These are phyloP conservation scores for Hippopotamus amphibius DNA, from an alignment of 2,113 vertebrate species.

Conservation along the genomic window DNA sequence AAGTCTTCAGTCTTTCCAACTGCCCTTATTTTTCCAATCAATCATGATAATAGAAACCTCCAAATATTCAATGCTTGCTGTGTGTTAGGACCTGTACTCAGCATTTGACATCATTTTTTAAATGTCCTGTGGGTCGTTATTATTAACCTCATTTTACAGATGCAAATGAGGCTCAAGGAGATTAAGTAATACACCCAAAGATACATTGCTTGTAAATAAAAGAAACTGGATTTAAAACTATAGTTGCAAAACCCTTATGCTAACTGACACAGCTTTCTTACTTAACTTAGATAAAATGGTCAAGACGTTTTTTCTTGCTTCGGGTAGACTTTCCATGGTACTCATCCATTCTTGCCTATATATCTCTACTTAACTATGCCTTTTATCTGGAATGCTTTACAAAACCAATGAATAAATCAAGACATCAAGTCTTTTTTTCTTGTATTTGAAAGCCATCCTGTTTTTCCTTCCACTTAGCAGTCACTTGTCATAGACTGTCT, in stretches of 20 bases:
- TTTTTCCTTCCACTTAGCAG: background rate
- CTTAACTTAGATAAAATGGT: background rate
- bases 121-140: background rate
- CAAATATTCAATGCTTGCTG: background rate
- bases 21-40: background rate
- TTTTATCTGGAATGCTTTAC: slow-evolving; percentile 33
- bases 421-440: background rate
- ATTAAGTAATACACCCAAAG: background rate
- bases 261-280: background rate
- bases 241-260: background rate
- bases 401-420: slow-evolving; percentile 40
- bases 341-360: background rate
- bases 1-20: background rate
- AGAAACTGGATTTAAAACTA: background rate
- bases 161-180: background rate
- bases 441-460: background rate
- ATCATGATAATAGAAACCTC: background rate
- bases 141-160: slow-evolving; percentile 3
- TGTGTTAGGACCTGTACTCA: background rate
- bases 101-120: background rate
- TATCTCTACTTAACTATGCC: background rate
- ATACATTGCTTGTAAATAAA: background rate
- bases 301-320: background rate
- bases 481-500: background rate
- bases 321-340: background rate